Evolutionary conservation across 2,888 invertebrate genomes (phyloP).

Genomic region (Bellardia bayeri): DNA sequence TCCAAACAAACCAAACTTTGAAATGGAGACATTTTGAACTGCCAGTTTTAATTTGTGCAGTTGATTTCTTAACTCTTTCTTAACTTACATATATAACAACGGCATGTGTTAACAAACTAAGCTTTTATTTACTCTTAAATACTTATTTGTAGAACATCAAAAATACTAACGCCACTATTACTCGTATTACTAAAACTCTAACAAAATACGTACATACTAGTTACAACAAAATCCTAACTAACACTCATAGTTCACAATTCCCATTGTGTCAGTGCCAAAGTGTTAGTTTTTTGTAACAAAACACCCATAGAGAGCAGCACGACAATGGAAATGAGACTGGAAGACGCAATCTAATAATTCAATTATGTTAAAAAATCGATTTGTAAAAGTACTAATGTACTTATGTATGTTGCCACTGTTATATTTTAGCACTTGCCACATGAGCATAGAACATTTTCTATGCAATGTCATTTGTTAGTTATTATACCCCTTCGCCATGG

Average conservation of each 20-base stretch:
- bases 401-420: slow-evolving; percentile 38
- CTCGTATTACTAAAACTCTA: not conserved
- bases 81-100: not conserved
- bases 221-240: slow-evolving; percentile 37
- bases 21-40: too few species aligned
- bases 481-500: not conserved
- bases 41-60: too few species aligned
- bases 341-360: slow-evolving; percentile 69
- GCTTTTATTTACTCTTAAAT: slow-evolving; percentile 45
- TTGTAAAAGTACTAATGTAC: slow-evolving; percentile 56
- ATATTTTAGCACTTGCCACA: slow-evolving; percentile 22
- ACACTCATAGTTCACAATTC: slow-evolving; percentile 43
- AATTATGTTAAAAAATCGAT: slow-evolving; percentile 72
- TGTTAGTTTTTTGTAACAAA: slow-evolving; percentile 15
- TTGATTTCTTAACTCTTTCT: too few species aligned
- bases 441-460: not conserved
- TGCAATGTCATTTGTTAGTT: slow-evolving; percentile 54
- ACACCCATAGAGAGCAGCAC: not conserved
- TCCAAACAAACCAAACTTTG: too few species aligned
- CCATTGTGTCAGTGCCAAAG: slow-evolving; percentile 58
- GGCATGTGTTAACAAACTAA: slow-evolving; percentile 23
- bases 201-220: not conserved
- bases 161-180: not conserved
- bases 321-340: not conserved
- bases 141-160: slow-evolving; percentile 33